Conservation (phyloP, 1,140 invertebrate species). For the Zaprionus nigranus region DNA sequence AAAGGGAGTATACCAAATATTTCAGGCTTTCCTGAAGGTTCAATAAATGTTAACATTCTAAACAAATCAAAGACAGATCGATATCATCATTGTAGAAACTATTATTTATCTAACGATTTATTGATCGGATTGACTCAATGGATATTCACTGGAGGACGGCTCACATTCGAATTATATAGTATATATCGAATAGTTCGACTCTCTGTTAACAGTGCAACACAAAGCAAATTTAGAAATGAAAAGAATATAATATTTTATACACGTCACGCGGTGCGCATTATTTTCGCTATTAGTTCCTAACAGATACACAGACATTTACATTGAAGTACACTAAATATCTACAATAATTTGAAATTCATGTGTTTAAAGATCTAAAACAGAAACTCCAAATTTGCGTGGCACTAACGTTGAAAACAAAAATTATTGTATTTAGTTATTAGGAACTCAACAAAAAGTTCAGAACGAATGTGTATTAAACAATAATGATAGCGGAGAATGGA, state of each 20-base stretch:
- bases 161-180: background rate
- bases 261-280: conserved; percentile 54
- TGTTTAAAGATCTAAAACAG: conserved; percentile 6
- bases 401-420: conserved; percentile 49
- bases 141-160: background rate
- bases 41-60: background rate
- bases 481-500: conserved; percentile 62
- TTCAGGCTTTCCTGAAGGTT: conserved; percentile 1
- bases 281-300: conserved; percentile 78
- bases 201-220: conserved; percentile 39
- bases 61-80: background rate
- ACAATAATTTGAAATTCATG: conserved; percentile 44
- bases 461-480: conserved; percentile 71
- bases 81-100: background rate
- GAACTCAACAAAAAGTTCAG: conserved; percentile 45
- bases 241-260: conserved; percentile 42
- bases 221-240: conserved; percentile 30
- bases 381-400: conserved; percentile 32
- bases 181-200: conserved; percentile 13
- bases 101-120: conserved; percentile 1
- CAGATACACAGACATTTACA: conserved; percentile 53
- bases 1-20: background rate
- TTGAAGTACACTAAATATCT: conserved; percentile 31
- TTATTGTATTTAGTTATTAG: conserved; percentile 63
- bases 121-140: conserved; percentile 6